phyloP scores from a whole-genome alignment of 1,140 invertebrate genomes.

The Maconellicoccus hirsutus region DNA sequence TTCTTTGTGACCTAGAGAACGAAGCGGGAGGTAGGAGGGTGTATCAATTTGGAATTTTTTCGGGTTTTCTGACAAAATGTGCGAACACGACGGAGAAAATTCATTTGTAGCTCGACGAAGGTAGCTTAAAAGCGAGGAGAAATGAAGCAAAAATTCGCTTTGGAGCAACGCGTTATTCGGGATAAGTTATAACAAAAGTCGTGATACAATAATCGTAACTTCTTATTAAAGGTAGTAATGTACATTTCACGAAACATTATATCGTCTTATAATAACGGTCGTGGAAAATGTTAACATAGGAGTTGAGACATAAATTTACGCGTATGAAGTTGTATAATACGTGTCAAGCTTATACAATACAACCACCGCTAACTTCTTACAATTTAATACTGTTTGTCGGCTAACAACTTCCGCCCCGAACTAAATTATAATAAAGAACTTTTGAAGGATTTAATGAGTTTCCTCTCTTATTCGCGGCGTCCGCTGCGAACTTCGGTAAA shows the following conservation, averaged over 20 bases:
- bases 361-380: conserved; percentile 7
- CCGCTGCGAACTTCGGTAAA: neutral
- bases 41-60: too few species aligned
- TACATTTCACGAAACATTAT: conserved; percentile 4
- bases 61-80: too few species aligned
- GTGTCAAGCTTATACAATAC: conserved; percentile 8
- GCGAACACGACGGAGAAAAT: too few species aligned
- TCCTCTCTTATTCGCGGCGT: neutral
- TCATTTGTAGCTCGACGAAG: too few species aligned
- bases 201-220: conserved; percentile 9
- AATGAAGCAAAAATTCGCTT: neutral
- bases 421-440: conserved; percentile 10
- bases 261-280: conserved; percentile 8
- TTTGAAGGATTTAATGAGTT: conserved; percentile 9
- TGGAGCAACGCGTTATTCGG: neutral
- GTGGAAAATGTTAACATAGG: neutral
- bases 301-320: neutral
- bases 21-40: too few species aligned
- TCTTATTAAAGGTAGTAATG: neutral
- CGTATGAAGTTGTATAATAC: conserved; percentile 9
- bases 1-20: too few species aligned
- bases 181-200: neutral
- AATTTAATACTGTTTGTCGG: conserved; percentile 9
- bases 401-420: neutral
- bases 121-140: neutral